A percentile compares a stretch with the other conserved stretches of the same genome.
phyloP scores from a whole-genome alignment of 1,140 invertebrate genomes.

The Trichogramma pretiosum region DNA sequence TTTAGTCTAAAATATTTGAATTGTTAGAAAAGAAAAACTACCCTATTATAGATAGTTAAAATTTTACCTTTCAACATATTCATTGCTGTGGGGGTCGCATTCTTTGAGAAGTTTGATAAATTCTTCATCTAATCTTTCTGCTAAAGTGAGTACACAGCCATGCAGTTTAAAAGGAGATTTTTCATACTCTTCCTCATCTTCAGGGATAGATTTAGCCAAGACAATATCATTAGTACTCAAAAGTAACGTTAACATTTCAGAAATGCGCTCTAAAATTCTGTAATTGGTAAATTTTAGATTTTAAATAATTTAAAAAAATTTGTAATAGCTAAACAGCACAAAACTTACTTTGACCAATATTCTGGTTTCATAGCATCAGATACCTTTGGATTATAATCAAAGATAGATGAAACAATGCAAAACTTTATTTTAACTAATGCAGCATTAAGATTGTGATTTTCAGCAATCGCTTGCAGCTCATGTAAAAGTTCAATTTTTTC shows the following conservation, averaged over 20 bases:
- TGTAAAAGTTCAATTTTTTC: conserved; percentile 89
- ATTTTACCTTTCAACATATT: conserved; percentile 84
- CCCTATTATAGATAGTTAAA: neutral
- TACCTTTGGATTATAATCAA: conserved; percentile 97
- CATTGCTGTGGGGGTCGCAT: conserved; percentile 95
- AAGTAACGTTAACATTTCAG: conserved; percentile 64
- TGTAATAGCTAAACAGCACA: neutral
- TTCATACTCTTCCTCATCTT: conserved; percentile 85
- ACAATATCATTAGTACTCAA: conserved; percentile 56
- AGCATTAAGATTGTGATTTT: conserved; percentile 75
- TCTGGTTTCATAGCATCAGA: conserved; percentile 96
- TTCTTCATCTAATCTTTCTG: conserved; percentile 93
- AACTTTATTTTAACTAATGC: conserved; percentile 89
- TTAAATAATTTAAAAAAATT: neutral
- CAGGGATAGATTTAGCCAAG: conserved; percentile 77
- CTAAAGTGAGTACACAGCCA: conserved; percentile 81
- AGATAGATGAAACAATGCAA: conserved; percentile 88
- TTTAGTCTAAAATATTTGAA: conserved; percentile 58
- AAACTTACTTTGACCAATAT: conserved; percentile 75
- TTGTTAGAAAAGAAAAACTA: conserved; percentile 5
- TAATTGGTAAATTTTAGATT: conserved; percentile 12
- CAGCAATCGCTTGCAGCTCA: conserved; percentile 78
- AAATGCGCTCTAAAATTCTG: conserved; percentile 64
- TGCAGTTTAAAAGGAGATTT: conserved; percentile 67
- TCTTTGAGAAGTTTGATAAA: conserved; percentile 95